Evolutionary conservation across 2,888 invertebrate species (phyloP).

Genomic region (Caenorhabditis angaria): DNA sequence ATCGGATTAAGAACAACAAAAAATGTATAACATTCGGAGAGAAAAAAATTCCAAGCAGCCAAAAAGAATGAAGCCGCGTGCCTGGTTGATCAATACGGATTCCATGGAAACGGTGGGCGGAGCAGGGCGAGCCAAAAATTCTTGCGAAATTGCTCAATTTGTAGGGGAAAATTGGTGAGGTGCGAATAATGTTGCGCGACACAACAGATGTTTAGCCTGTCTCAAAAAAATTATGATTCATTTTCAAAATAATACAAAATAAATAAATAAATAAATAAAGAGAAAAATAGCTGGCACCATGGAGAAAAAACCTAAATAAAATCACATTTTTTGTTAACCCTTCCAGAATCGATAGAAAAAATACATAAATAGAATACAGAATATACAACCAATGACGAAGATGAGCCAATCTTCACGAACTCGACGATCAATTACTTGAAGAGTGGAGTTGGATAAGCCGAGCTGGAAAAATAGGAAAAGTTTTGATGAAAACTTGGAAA

Average conservation of each 20-base stretch:
- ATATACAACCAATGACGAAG: constrained; percentile 65
- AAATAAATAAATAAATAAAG: background rate
- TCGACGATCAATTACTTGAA: constrained; percentile 68
- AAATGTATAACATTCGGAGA: background rate
- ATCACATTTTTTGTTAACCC: background rate
- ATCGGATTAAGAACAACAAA: background rate
- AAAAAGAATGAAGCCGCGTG: background rate
- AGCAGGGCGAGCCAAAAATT: background rate
- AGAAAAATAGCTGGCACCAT: background rate
- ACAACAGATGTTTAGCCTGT: too few species aligned
- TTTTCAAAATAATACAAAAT: background rate
- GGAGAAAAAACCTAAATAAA: background rate
- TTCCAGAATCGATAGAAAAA: constrained; percentile 70
- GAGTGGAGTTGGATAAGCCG: constrained; percentile 68
- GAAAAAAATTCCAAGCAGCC: too few species aligned
- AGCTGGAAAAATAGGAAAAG: constrained; percentile 50
- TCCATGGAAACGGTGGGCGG: constrained; percentile 1
- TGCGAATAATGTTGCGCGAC: background rate
- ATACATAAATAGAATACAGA: constrained; percentile 68
- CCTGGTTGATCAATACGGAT: background rate
- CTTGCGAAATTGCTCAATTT: background rate
- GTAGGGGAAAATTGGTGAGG: background rate
- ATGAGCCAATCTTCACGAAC: constrained; percentile 69
- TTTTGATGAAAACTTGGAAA: background rate
- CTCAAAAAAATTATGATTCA: background rate